phyloP scores from a whole-genome alignment of 1,140 invertebrate genomes.

The Drosophila quadrilineata region DNA sequence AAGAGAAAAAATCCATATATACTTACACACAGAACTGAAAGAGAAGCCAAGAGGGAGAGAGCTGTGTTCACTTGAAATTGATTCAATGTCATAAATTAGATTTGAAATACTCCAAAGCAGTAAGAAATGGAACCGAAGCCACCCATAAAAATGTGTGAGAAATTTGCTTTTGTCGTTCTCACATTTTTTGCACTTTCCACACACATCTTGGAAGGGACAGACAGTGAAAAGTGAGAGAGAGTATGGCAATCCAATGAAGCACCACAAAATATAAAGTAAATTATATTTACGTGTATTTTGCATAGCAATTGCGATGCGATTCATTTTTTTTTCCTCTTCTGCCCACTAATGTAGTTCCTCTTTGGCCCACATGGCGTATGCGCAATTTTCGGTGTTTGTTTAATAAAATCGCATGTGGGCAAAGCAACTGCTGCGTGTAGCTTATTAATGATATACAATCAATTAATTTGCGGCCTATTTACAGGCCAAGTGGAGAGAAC shows the following conservation, averaged over 20 bases:
- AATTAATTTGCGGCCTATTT: conserved; percentile 73
- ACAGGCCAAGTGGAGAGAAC: conserved; percentile 3
- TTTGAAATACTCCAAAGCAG: conserved; percentile 75
- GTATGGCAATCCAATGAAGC: conserved; percentile 48
- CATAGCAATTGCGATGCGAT: conserved; percentile 60
- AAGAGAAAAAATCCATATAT: conserved; percentile 2
- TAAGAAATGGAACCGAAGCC: conserved; percentile 24
- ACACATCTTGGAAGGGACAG: not conserved
- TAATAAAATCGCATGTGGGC: conserved; percentile 39
- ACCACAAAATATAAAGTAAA: conserved; percentile 62
- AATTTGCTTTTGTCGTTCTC: conserved; percentile 59
- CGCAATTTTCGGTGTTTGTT: conserved; percentile 54
- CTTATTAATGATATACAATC: conserved; percentile 76
- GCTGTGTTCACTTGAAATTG: conserved; percentile 59
- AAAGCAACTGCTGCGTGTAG: conserved; percentile 49
- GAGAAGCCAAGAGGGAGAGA: too few species aligned
- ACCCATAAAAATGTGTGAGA: conserved; percentile 70
- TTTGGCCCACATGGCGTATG: conserved; percentile 42
- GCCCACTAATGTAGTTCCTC: not conserved
- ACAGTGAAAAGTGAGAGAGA: not conserved
- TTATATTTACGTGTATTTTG: conserved; percentile 75
- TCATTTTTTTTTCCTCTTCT: not conserved
- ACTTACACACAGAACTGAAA: conserved; percentile 9
- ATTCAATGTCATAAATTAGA: conserved; percentile 80
- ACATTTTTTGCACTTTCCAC: conserved; percentile 57